Percentiles rank a stretch among this genome's conserved stretches.
These are phyloP conservation scores for Eumerus sabulonum DNA, from an alignment of 2,888 invertebrate genomes.

Conservation along the genomic window DNA sequence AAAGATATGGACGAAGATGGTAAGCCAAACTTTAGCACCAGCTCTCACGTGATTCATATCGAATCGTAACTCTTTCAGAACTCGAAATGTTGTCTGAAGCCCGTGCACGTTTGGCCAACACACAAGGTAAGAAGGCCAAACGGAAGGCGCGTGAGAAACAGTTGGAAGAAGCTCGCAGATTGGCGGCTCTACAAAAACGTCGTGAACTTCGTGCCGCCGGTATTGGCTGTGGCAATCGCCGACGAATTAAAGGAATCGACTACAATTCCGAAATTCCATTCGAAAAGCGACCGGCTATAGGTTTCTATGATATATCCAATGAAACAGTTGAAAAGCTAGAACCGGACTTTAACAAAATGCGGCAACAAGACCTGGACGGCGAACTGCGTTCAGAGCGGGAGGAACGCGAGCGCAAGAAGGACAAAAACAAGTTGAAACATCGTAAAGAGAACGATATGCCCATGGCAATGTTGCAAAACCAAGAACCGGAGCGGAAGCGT, in stretches of 20 bases:
- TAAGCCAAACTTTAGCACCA: conserved; percentile 77
- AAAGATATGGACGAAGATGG: conserved; percentile 99
- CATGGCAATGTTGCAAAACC: conserved; percentile 90
- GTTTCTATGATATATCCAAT: conserved; percentile 96
- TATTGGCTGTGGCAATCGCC: conserved; percentile 82
- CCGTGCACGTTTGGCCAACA: conserved; percentile 98
- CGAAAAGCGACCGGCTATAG: conserved; percentile 94
- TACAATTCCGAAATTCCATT: conserved; percentile 99
- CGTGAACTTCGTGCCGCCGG: conserved; percentile 98
- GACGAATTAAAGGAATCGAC: conserved; percentile 91
- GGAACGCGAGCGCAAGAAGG: conserved; percentile 95
- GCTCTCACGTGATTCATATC: background rate
- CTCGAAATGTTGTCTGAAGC: conserved; percentile 99
- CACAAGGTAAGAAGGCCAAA: conserved; percentile 96
- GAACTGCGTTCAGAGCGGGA: conserved; percentile 94
- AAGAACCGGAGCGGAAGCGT: conserved; percentile 94
- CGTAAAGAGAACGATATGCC: conserved; percentile 98
- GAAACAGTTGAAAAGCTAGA: conserved; percentile 93
- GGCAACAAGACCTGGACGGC: conserved; percentile 96
- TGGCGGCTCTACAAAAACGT: conserved; percentile 98
- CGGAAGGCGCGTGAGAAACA: conserved; percentile 98
- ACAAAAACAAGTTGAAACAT: conserved; percentile 96
- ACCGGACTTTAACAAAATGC: conserved; percentile 92
- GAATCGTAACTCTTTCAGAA: conserved; percentile 81
- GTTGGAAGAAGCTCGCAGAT: conserved; percentile 96